These are phyloP conservation scores for Vombatus ursinus DNA, from an alignment of 2,113 vertebrate genomes.

Conservation along the genomic window DNA sequence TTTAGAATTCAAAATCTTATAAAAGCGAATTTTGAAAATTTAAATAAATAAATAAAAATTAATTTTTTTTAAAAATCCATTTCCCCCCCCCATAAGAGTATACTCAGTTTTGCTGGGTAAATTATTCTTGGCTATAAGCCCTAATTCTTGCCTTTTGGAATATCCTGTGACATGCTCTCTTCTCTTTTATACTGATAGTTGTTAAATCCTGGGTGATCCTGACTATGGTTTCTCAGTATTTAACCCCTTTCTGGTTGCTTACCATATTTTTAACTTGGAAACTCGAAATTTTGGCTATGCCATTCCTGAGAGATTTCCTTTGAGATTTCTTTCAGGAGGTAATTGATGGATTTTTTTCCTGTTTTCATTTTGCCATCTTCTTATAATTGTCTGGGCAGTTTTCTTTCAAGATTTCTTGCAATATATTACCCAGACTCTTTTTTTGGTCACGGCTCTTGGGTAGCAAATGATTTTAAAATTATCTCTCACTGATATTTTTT, in stretches of 20 bases:
- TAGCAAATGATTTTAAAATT: neutral
- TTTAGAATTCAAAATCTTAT: too few relatives aligned
- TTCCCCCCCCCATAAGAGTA: neutral
- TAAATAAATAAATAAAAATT: too few relatives aligned
- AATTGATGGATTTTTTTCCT: neutral
- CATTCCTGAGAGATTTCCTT: neutral
- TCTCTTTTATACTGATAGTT: too few relatives aligned
- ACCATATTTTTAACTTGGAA: too few relatives aligned
- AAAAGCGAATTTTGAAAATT: too few relatives aligned
- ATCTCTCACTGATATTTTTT: neutral
- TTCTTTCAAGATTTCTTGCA: neutral
- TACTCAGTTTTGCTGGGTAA: neutral
- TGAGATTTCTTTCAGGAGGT: neutral
- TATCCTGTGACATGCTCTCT: too few relatives aligned
- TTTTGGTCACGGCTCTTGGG: neutral
- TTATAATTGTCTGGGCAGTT: neutral
- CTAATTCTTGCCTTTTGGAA: too few relatives aligned
- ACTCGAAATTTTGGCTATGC: too few relatives aligned
- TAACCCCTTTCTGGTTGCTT: neutral
- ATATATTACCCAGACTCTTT: neutral
- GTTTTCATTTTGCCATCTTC: neutral
- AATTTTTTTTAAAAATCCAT: neutral
- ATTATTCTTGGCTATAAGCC: neutral
- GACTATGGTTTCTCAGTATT: neutral
- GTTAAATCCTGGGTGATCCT: too few relatives aligned